These are phyloP conservation scores for Chrysopilus asiliformis DNA, from an alignment of 2,888 invertebrate genomes.

Conservation along the genomic window DNA sequence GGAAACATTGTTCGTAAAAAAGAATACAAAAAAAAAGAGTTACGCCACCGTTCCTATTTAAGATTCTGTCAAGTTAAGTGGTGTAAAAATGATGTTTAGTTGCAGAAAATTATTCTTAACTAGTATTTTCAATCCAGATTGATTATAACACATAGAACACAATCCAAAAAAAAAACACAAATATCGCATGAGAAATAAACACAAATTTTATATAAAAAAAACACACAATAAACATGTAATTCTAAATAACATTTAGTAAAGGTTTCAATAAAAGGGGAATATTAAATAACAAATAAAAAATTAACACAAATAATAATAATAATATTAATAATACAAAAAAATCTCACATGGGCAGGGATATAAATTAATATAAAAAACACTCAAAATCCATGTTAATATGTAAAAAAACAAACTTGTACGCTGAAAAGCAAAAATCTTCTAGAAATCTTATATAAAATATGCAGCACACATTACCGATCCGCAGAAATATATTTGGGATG, in stretches of 20 bases:
- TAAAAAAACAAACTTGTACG: too few relatives aligned
- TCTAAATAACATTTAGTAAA: slow-evolving; percentile 14
- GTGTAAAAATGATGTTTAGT: too few relatives aligned
- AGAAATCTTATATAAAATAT: too few relatives aligned
- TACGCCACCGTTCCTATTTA: too few relatives aligned
- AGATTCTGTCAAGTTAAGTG: too few relatives aligned
- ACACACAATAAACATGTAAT: slow-evolving; percentile 12
- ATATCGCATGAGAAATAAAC: slow-evolving; percentile 1
- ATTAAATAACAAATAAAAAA: slow-evolving; percentile 7
- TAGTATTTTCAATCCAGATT: too few relatives aligned
- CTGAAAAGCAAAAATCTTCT: too few relatives aligned
- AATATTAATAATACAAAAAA: not conserved
- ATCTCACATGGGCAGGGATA: slow-evolving; percentile 19
- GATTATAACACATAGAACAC: not conserved
- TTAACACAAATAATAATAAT: not conserved
- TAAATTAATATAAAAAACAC: slow-evolving; percentile 4
- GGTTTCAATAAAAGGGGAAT: slow-evolving; percentile 13
- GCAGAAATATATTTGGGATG: too few relatives aligned
- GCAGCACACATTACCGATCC: too few relatives aligned
- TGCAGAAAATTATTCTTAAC: too few relatives aligned
- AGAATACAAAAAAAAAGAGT: too few relatives aligned
- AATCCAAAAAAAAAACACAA: slow-evolving; percentile 13
- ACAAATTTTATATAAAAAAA: slow-evolving; percentile 9
- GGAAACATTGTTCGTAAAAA: too few relatives aligned
- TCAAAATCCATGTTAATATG: not conserved